Evolutionary conservation across 2,888 invertebrate genomes (phyloP).

Genomic region (Drosophila parthenogenetica): DNA sequence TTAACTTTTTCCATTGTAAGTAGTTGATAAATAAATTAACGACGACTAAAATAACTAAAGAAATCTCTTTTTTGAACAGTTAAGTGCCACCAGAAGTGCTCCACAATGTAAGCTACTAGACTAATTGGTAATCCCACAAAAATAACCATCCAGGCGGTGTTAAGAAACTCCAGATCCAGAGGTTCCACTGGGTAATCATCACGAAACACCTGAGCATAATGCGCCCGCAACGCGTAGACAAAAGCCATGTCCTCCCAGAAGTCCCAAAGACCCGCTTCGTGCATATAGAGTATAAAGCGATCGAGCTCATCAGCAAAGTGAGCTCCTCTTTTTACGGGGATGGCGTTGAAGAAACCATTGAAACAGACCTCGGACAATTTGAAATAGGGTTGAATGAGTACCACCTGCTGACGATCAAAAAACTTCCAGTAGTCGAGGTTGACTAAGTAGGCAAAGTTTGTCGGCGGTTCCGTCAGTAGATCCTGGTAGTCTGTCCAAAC

Average conservation of each 20-base stretch:
- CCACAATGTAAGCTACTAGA: conserved; percentile 38
- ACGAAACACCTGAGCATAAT: conserved; percentile 66
- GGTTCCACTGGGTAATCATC: conserved; percentile 79
- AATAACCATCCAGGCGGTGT: conserved; percentile 73
- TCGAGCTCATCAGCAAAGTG: conserved; percentile 57
- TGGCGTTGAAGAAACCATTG: conserved; percentile 62
- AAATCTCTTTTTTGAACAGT: neutral
- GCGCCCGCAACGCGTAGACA: conserved; percentile 59
- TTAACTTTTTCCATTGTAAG: too few species aligned
- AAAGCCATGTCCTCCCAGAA: conserved; percentile 81
- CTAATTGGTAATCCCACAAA: conserved; percentile 51
- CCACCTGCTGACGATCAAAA: conserved; percentile 72
- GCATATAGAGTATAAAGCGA: conserved; percentile 62
- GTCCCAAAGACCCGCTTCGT: conserved; percentile 76
- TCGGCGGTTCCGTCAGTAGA: conserved; percentile 56
- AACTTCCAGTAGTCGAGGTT: conserved; percentile 76
- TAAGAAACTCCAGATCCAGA: conserved; percentile 73
- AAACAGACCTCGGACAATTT: conserved; percentile 81
- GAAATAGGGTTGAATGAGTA: conserved; percentile 76
- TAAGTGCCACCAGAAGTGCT: conserved; percentile 40
- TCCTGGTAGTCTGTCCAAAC: conserved; percentile 58
- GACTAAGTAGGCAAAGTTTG: conserved; percentile 76
- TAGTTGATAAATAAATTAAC: too few species aligned
- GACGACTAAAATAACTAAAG: too few species aligned
- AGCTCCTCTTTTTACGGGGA: conserved; percentile 63